Evolutionary conservation across 2,888 invertebrate genomes (phyloP).

Genomic region (Fragum fragum): DNA sequence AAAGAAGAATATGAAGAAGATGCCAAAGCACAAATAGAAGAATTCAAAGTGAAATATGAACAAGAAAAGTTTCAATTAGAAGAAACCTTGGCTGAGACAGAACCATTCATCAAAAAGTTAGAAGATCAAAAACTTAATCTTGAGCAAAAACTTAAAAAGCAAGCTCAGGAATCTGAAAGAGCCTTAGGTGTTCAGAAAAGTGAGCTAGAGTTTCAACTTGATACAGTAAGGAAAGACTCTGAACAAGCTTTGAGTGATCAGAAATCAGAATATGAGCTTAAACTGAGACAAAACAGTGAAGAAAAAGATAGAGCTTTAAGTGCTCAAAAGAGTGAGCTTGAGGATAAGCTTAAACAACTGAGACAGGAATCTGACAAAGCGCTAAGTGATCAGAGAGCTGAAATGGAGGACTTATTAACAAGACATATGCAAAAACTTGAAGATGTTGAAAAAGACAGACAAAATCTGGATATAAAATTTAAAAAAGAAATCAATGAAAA

Average conservation of each 20-base stretch:
- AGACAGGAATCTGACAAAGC: conserved; percentile 36
- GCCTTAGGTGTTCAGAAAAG: conserved; percentile 47
- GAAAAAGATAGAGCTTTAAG: conserved; percentile 61
- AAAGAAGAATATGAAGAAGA: conserved; percentile 62
- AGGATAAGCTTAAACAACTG: conserved; percentile 38
- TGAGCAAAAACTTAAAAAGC: conserved; percentile 42
- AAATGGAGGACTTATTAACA: conserved; percentile 61
- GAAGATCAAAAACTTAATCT: conserved; percentile 66
- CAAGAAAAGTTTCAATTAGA: conserved; percentile 65
- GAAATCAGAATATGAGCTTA: conserved; percentile 35
- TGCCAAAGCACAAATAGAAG: conserved; percentile 57
- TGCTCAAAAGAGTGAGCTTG: conserved; percentile 62
- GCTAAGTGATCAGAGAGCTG: conserved; percentile 50
- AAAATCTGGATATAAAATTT: conserved; percentile 51
- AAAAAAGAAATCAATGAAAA: conserved; percentile 31
- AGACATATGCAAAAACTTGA: conserved; percentile 59
- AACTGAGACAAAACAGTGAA: conserved; percentile 57
- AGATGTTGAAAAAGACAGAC: conserved; percentile 66
- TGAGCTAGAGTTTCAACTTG: conserved; percentile 28
- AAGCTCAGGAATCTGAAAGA: conserved; percentile 33
- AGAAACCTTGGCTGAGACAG: conserved; percentile 51
- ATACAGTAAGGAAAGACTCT: conserved; percentile 35
- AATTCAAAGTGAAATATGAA: conserved; percentile 60
- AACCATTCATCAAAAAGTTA: conserved; percentile 58
- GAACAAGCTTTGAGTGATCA: conserved; percentile 50